Evolutionary conservation across 2,113 vertebrate genomes (phyloP), one percentile per base, ranked within the genome.

Genomic region (Struthio camelus): DNA sequence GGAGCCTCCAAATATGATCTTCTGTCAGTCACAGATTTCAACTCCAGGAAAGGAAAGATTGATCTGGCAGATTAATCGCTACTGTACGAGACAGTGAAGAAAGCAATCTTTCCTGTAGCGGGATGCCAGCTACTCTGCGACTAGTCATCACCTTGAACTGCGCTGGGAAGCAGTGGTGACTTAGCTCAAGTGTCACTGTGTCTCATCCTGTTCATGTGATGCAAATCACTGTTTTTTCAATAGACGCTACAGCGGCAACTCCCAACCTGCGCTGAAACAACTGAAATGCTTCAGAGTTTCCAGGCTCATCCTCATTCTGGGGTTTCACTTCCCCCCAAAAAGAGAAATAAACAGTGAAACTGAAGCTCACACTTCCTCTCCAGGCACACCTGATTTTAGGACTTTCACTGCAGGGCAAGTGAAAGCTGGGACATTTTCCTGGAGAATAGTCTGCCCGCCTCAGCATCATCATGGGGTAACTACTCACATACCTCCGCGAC

Each of bases 21-120:
- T 90, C 92, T 96, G 85, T 96, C 94, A 97, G 85, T 91, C 89
- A 88, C 50, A 87, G 79, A 84, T 96, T 96, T 95, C 94, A 94
- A 75, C 89, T 96, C 46, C 89, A 91, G 92, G 92, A 97, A 90
- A 94, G 76, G 84, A 95, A 94, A 97, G 71, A 94, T 89, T 97
- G 78, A 91, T 96, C 81, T 80, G 61, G 58, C 48, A 96, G 93
- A 97, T 94, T 85, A 85, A 92, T 96, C 87, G 61, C 84, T 40
- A 14, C 58, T 89, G 50, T 64, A 78, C 0, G 1, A 94, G 87
- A 82, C 64, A 91, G 64, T 91, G 93, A 97, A 87, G 95, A 78
- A 88, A 89, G 42, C 64, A 36, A 84, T 89, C 80, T 90, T 82
- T 76, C 51, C 76, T 79, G 34, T 16, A 92, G 53, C 0, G 0